A percentile compares a stretch with the other conserved stretches of the same genome.
Evolutionary conservation across 1,140 invertebrate species (phyloP).

Genomic region (Trigoniulus corallinus): DNA sequence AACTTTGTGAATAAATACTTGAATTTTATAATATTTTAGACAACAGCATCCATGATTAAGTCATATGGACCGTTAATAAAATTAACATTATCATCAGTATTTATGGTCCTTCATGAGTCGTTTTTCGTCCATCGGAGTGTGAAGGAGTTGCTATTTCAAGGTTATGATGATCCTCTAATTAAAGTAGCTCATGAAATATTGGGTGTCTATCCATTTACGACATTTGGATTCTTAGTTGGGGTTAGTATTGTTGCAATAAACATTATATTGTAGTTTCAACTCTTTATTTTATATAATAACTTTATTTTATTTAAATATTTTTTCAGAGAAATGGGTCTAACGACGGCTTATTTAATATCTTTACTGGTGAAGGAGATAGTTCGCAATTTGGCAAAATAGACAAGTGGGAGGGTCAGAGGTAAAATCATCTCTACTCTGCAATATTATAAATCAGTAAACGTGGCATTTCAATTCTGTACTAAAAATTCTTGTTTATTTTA

Average conservation of each 20-base stretch:
- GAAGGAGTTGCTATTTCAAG: not conserved
- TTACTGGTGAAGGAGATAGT: not conserved
- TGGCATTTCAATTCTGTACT: no score
- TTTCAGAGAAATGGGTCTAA: not conserved
- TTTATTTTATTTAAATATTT: not conserved
- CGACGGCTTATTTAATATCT: not conserved
- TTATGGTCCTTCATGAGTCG: not conserved
- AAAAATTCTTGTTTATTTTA: no score
- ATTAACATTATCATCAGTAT: constrained; percentile 1
- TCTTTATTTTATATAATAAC: not conserved
- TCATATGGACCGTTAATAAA: not conserved
- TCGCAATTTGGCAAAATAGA: not conserved
- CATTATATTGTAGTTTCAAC: no score
- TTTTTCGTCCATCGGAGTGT: not conserved
- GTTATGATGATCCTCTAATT: constrained; percentile 5
- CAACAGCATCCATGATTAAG: constrained; percentile 4
- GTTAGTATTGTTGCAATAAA: constrained; percentile 7
- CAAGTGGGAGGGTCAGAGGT: not conserved
- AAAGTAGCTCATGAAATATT: constrained; percentile 3
- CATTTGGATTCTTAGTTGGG: constrained; percentile 5
- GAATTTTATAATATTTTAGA: not conserved
- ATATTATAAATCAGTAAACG: no score
- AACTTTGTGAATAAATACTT: not conserved
- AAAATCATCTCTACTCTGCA: no score
- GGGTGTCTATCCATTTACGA: not conserved